A percentile compares a stretch with the other conserved stretches of the same genome.
phyloP scores from a whole-genome alignment of 2,113 vertebrate species.

The Melanerpes formicivorus region DNA sequence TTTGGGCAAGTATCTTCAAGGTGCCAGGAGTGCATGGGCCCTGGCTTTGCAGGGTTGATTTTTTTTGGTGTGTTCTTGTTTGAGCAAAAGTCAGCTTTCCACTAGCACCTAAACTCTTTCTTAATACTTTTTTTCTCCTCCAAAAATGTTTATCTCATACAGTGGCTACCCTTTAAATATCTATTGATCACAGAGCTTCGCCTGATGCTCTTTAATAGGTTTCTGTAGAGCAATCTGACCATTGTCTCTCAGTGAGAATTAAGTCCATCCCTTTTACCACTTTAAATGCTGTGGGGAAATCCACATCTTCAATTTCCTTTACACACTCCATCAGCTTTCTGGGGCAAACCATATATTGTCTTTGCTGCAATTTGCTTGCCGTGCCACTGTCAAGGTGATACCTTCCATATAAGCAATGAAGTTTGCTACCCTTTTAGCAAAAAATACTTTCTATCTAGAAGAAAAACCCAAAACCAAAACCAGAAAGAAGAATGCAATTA shows the following conservation, averaged over 20 bases:
- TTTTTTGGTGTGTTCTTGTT: not conserved
- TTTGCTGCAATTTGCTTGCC: not conserved
- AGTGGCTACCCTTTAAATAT: not conserved
- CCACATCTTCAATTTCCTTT: not conserved
- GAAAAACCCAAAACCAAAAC: not conserved
- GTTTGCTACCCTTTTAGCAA: not conserved
- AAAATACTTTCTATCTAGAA: not conserved
- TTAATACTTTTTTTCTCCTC: not conserved
- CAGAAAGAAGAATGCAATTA: not conserved
- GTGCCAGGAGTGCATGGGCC: fast-evolving
- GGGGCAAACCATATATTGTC: not conserved
- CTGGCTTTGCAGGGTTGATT: not conserved
- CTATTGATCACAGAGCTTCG: not conserved
- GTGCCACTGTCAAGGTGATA: not conserved
- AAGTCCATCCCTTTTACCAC: not conserved
- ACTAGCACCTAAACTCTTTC: not conserved
- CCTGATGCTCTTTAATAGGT: not conserved
- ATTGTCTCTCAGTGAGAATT: not conserved
- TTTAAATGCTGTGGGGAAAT: not conserved
- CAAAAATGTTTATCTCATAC: not conserved
- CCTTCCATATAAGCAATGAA: not conserved
- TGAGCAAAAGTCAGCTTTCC: not conserved
- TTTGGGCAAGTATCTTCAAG: not conserved
- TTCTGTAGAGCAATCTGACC: not conserved
- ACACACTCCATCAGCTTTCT: not conserved